Evolutionary conservation across 2,888 invertebrate genomes (phyloP), one percentile per base, ranked within the genome.

Genomic region (Muscina levida): DNA sequence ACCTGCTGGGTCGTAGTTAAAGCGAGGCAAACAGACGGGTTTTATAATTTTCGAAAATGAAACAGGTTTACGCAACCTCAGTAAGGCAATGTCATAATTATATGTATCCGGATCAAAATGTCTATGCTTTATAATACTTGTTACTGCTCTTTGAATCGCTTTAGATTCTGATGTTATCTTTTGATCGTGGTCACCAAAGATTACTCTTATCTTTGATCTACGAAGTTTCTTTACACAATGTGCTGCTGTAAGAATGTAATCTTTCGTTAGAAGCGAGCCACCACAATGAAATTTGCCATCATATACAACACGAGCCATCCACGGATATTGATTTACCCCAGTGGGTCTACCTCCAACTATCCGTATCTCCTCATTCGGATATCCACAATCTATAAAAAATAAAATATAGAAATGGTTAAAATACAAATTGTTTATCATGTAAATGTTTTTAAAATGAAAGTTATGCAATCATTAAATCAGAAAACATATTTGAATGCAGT

Each of bases 251-350:
- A 97, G 92, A 76, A 97, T 95, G 88, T 95, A 96, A 90, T 96
- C 95, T 56, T 94, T 94, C 72, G 95, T 95, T 56, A 97, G 92
- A 31, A 97, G 92, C 1, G 96, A 96, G 22, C 95, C 97, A 0
- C 97, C 97, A 87, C 97, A 97, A 88, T 97, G 97, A 91, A 96
- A 97, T 89, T 95, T 95, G 0, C 96, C 96, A 87, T 97, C 95
- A 89, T 97, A 97, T 13, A 97, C 95, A 72, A 97, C 92, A 56
- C 96, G 92, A 2, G 95, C 97, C 90, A 97, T 93, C 97, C 97
- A 97, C 8, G 97, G 97, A 89, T 96, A 97, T 84, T 95, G 93
- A 91, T 96, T 96, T 39, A 95, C 92, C 68, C 95, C 94, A 0
- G 96, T 95, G 22, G 96, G 95, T 86, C 93, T 92, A 13, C 97